These are phyloP conservation scores for Trichonephila clavipes DNA, from an alignment of 1,140 invertebrate species.

Conservation along the genomic window DNA sequence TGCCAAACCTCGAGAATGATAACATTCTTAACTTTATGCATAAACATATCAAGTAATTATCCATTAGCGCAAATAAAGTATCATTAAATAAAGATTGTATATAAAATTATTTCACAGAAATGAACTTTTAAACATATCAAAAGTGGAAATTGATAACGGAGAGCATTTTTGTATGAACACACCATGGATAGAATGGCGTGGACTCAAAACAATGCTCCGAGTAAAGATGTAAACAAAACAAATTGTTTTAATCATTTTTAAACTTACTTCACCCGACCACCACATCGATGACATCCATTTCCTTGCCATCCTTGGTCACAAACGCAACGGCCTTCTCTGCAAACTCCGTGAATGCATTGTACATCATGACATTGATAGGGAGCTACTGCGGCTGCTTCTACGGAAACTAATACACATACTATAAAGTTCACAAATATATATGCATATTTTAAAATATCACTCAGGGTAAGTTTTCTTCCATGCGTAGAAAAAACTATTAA, in stretches of 20 bases:
- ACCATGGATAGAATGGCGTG: background rate
- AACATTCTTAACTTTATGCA: no score
- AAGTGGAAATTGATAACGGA: no score
- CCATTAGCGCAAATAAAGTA: no score
- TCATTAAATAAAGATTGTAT: no score
- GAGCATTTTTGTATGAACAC: background rate
- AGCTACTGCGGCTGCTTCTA: conserved; percentile 57
- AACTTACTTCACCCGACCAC: conserved; percentile 93
- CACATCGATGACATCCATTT: conserved; percentile 91
- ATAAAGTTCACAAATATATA: conserved; percentile 64
- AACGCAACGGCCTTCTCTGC: conserved; percentile 91
- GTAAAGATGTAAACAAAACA: background rate
- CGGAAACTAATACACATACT: conserved; percentile 30
- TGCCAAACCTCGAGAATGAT: no score
- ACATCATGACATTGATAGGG: conserved; percentile 77
- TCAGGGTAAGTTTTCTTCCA: conserved; percentile 59
- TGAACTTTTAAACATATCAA: no score
- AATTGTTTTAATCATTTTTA: background rate
- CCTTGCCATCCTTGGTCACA: conserved; percentile 95
- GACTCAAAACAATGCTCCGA: background rate
- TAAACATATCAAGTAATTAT: no score
- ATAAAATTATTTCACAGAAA: no score
- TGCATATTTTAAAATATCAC: conserved; percentile 31
- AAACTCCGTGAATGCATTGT: conserved; percentile 87
- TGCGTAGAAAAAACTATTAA: conserved; percentile 70